Base-by-base conservation (phyloP, 2,113 vertebrate species). In the Columba janthina region DNA sequence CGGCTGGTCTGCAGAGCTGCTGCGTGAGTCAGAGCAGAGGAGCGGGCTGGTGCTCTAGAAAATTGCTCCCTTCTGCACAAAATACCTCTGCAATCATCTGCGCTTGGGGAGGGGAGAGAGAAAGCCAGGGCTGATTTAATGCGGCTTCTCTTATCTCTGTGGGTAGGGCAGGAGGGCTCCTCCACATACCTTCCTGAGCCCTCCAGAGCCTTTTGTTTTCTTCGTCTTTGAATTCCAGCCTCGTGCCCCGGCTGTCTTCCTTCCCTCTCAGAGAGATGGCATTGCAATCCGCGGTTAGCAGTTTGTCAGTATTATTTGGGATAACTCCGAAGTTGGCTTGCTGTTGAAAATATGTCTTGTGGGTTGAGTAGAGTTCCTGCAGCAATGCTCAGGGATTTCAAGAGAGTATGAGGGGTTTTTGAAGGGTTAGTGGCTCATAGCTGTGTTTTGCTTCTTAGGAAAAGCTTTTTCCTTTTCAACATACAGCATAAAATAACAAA, bases 381-480 rank as follows among this genome's bases (percentile, higher is more conserved):
- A 96, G 96, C 94, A 92, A 86, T 85, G 86, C 86, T 93, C 1
- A 0, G 90, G 90, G 96, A 95, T 96, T 93, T 94, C 92, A 95
- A 90, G 85, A 53, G 92, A 91, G 89, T 87, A 94, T 96, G 87
- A 73, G 88, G 86, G 95, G 93, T 96, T 96, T 96, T 96, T 94
- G 92, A 81, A 90, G 92, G 86, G 93, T 96, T 95, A 93, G 94
- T 94, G 94, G 92, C 90, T 96, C 86, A 90, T 93, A 89, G 94
- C 88, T 94, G 70, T 70, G 93, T 74, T 96, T 95, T 94, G 88
- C 92, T 95, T 96, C 94, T 96, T 96, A 93, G 94, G 92, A 90
- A 96, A 90, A 94, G 88, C 92, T 95, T 94, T 89, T 94, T 92
- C 92, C 86, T 95, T 97, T 96, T 92, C 89, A 94, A 90, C 83